These are phyloP conservation scores for Parazoanthus darwini DNA, from an alignment of 92 coral and sea anemone genomes.

Conservation along the genomic window DNA sequence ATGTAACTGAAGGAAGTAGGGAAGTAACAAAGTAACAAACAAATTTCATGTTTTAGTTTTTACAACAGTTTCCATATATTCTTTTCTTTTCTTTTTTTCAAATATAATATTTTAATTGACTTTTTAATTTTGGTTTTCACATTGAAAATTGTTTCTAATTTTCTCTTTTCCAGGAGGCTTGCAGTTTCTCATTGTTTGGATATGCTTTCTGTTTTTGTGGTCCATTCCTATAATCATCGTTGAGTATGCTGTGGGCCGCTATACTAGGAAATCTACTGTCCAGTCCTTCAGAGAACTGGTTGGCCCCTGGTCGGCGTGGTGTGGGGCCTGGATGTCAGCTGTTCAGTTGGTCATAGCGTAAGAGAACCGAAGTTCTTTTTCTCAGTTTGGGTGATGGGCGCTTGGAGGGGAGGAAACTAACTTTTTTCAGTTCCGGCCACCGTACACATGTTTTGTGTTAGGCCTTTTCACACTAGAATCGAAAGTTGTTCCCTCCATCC, in stretches of 20 bases:
- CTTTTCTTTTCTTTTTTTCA: too few species aligned
- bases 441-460: too few species aligned
- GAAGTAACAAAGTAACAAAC: too few species aligned
- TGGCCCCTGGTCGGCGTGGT: conserved; percentile 87
- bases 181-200: conserved; percentile 79
- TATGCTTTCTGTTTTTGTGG: conserved; percentile 70
- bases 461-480: too few species aligned
- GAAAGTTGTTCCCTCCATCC: too few species aligned
- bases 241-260: conserved; percentile 85
- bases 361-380: not conserved
- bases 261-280: conserved; percentile 70
- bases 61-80: too few species aligned
- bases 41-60: too few species aligned
- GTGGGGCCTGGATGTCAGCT: conserved; percentile 84
- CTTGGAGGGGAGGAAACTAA: too few species aligned
- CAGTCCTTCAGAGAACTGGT: conserved; percentile 73
- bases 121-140: not conserved
- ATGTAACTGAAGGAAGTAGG: too few species aligned
- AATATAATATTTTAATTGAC: not conserved
- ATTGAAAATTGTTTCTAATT: too few species aligned
- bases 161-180: conserved; percentile 58
- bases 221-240: conserved; percentile 76
- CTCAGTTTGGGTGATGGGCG: not conserved
- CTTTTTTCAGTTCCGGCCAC: too few species aligned
- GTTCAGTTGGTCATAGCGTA: conserved; percentile 67